Conservation (phyloP, 2,797 vertebrate species). For the Carcharodon carcharias region DNA sequence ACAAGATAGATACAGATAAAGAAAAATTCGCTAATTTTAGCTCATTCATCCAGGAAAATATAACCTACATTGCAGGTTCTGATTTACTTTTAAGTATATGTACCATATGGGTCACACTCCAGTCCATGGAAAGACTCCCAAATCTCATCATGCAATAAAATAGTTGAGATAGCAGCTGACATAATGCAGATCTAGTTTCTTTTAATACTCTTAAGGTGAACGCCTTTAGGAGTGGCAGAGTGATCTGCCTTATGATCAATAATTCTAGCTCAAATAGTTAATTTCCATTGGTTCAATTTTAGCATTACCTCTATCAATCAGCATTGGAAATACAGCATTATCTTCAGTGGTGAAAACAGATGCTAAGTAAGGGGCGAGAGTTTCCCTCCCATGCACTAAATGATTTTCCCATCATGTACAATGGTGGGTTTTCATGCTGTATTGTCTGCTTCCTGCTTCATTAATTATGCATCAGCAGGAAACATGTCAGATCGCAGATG, state of each 20-base stretch:
- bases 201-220: background rate
- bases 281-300: background rate
- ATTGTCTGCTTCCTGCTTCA: too few species aligned
- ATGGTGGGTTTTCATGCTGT: too few species aligned
- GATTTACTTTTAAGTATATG: background rate
- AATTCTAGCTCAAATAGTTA: background rate
- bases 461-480: too few species aligned
- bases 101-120: background rate
- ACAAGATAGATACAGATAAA: background rate
- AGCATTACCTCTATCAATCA: background rate
- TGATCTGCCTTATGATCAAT: background rate
- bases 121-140: background rate
- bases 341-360: background rate
- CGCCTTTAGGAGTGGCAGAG: background rate
- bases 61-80: background rate
- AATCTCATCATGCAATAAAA: background rate
- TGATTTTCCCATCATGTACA: too few species aligned
- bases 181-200: background rate
- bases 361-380: background rate
- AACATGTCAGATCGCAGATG: too few species aligned
- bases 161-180: background rate
- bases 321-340: background rate
- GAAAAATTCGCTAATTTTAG: background rate
- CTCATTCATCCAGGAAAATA: background rate
- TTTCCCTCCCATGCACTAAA: too few species aligned